A percentile compares a stretch with the other conserved stretches of the same genome.
Conservation (phyloP, 2,888 invertebrate genomes). For the Thumatha senex region DNA sequence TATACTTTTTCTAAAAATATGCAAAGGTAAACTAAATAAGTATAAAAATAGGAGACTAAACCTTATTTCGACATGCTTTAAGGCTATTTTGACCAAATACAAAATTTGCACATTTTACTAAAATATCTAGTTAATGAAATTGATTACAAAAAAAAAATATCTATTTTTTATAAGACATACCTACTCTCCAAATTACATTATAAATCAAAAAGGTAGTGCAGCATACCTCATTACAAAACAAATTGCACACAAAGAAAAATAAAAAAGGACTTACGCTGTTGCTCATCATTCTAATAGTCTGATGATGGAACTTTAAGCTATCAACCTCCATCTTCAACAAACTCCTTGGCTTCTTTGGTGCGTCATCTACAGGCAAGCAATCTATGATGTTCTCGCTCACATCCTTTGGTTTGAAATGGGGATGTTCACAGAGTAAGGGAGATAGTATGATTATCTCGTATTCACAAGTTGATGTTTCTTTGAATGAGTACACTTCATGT, state of each 20-base stretch:
- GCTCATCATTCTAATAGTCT: conserved; percentile 68
- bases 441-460: conserved; percentile 96
- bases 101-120: too few relatives aligned
- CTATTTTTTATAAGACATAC: neutral
- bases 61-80: too few relatives aligned
- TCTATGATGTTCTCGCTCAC: conserved; percentile 90
- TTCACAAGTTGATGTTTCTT: conserved; percentile 96
- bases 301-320: conserved; percentile 86
- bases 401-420: conserved; percentile 91
- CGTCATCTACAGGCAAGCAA: conserved; percentile 86
- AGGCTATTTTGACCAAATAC: too few relatives aligned
- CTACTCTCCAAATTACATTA: neutral
- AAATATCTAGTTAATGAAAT: neutral
- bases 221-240: neutral
- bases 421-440: conserved; percentile 93
- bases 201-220: neutral
- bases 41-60: neutral
- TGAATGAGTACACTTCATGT: conserved; percentile 95
- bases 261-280: conserved; percentile 56
- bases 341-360: conserved; percentile 88
- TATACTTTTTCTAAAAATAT: neutral
- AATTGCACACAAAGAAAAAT: neutral
- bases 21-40: neutral
- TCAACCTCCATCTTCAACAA: conserved; percentile 88
- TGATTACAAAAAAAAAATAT: neutral